Evolutionary conservation across 1,140 invertebrate genomes (phyloP).

Genomic region (Megalonaias nervosa): DNA sequence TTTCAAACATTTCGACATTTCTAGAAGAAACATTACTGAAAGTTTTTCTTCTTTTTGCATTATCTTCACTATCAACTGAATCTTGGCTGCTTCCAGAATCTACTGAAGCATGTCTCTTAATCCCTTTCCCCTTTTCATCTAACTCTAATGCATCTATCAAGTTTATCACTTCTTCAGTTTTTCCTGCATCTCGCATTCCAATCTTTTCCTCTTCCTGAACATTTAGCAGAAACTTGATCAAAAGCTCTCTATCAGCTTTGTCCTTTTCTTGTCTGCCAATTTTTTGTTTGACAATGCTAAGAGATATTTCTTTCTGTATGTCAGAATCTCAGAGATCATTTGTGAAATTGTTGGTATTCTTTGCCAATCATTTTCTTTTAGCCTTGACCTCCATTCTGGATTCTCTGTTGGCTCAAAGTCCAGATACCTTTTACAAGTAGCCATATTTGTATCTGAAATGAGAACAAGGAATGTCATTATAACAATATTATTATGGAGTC

Average conservation of each 20-base stretch:
- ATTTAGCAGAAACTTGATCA: slow-evolving; percentile 4
- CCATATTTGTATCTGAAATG: no score
- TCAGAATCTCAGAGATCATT: slow-evolving; percentile 5
- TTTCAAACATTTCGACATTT: neutral
- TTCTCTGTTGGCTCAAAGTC: slow-evolving; percentile 11
- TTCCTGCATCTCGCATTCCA: slow-evolving; percentile 3
- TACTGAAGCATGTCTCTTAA: neutral
- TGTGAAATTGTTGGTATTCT: slow-evolving; percentile 2
- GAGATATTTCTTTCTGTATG: neutral
- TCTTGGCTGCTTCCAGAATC: neutral
- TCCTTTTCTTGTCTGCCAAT: neutral
- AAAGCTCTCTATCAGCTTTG: neutral
- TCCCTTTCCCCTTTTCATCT: neutral
- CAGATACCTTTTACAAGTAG: no score
- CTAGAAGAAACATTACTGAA: neutral
- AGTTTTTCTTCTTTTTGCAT: neutral
- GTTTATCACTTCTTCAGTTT: slow-evolving; percentile 2
- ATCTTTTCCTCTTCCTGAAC: slow-evolving; percentile 8
- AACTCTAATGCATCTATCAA: neutral
- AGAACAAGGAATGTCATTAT: no score
- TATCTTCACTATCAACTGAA: neutral
- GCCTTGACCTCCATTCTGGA: slow-evolving; percentile 2
- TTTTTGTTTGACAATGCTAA: neutral
- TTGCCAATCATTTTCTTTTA: neutral
- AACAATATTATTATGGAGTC: no score